Conservation (phyloP, 1,140 invertebrate genomes). For the Hycleus cichorii region DNA sequence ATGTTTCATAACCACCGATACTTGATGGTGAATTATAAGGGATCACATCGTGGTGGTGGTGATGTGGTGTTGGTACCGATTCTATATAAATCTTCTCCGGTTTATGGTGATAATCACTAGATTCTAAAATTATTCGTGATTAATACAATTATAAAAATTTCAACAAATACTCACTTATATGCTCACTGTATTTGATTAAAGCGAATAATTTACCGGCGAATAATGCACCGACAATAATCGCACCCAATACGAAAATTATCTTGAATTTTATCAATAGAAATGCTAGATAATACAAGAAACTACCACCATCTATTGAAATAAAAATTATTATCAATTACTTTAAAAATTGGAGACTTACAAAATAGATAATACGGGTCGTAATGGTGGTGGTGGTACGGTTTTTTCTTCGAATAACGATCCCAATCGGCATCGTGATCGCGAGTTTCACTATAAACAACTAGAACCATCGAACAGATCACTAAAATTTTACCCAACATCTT, state of each 20-base stretch:
- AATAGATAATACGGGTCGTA: constrained; percentile 13
- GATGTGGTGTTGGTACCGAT: constrained; percentile 5
- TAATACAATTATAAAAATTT: too few species aligned
- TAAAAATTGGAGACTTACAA: constrained; percentile 9
- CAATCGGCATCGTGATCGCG: neutral
- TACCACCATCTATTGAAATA: constrained; percentile 15
- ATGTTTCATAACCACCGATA: neutral
- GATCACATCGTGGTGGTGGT: neutral
- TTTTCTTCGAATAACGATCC: neutral
- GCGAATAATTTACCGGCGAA: constrained; percentile 35
- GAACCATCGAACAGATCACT: neutral
- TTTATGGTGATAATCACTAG: constrained; percentile 4
- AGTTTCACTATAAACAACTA: constrained; percentile 9
- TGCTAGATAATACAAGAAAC: constrained; percentile 24
- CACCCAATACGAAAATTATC: constrained; percentile 33
- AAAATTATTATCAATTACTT: neutral
- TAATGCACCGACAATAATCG: constrained; percentile 29
- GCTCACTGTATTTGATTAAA: constrained; percentile 30
- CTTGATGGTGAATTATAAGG: neutral
- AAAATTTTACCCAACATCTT: constrained; percentile 7
- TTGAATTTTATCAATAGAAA: constrained; percentile 38
- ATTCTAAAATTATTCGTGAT: neutral
- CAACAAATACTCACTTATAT: constrained; percentile 25
- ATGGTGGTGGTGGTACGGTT: constrained; percentile 13
- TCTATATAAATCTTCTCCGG: constrained; percentile 27